Evolutionary conservation across 2,113 vertebrate genomes (phyloP), one percentile per base, ranked within the genome.

Genomic region (Eleginops maclovinus): DNA sequence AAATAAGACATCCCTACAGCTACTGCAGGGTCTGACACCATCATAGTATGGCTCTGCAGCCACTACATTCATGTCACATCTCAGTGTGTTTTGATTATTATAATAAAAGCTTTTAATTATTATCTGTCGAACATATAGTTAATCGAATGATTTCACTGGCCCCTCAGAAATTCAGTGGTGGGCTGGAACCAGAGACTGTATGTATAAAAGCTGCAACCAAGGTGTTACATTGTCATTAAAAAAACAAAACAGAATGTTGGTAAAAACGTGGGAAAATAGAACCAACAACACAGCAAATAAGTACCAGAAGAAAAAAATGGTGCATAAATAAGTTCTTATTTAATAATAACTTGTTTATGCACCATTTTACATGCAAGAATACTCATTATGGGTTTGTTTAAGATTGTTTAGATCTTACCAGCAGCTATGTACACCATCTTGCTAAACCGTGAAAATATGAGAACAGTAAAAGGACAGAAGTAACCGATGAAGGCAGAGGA

Each of bases 401-500:
- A 9, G 1, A 36, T 56, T n/a, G 41, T 46, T 59, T 40, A 9
- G 19, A 63, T 12, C 8, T 12, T 0, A 31, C 0, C 15, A n/a
- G 2, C 21, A 24, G 36, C 14, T 19, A 43, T 53, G 5, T 14
- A 49, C 13, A 7, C 4, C 28, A 7, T 58, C 46, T 68, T 17
- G 11, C 41, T 47, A 16, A 81, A 69, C 19, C 28, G 80, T 15
- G 66, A 47, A 81, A 50, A 61, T 49, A 41, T 50, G 40, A 79
- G 59, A 36, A 36, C 8, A 36, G 31, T 36, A 74, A 63, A 58
- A 69, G 74, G 51, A 75, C 78, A 64, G 69, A 58, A 54, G 50
- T 50, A 90, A 72, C 79, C 74, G 83, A 85, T 67, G 83, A 73
- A 83, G 79, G 71, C 10, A 43, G 77, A 68, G 60, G 83, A 79